These are phyloP conservation scores for Oligia strigilis DNA, from an alignment of 2,888 invertebrate genomes.

Conservation along the genomic window DNA sequence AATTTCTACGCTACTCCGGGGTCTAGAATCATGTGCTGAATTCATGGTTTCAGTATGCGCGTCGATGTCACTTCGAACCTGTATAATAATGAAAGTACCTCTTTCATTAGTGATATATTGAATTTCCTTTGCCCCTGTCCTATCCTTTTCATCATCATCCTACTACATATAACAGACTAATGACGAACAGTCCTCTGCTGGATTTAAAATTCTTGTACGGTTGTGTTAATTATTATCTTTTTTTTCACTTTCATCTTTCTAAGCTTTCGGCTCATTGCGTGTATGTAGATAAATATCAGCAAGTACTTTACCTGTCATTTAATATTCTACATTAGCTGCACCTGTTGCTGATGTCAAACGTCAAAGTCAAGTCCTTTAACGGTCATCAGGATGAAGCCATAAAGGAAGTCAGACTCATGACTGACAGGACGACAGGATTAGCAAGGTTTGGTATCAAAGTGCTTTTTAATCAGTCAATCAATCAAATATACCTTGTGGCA, in stretches of 20 bases:
- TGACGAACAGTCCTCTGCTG: background rate
- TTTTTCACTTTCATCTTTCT: background rate
- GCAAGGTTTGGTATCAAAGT: conserved; percentile 1
- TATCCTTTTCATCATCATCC: background rate
- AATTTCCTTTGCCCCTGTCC: background rate
- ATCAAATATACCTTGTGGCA: conserved; percentile 6
- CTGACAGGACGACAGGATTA: conserved; percentile 19
- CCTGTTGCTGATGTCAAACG: conserved; percentile 34
- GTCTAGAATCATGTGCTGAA: no score
- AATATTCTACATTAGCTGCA: conserved; percentile 25
- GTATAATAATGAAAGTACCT: background rate
- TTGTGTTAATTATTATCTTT: background rate
- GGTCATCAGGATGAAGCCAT: conserved; percentile 44
- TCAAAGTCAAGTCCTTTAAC: conserved; percentile 41
- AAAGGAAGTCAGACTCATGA: conserved; percentile 41
- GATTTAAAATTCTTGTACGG: background rate
- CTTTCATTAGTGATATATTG: background rate
- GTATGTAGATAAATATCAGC: background rate
- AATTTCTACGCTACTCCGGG: no score
- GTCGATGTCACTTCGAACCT: no score
- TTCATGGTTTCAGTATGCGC: no score
- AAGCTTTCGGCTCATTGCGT: background rate
- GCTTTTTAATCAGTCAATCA: conserved; percentile 28
- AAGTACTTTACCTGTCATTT: conserved; percentile 15
- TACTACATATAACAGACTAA: no score